These are phyloP conservation scores for Pachycephus smyrnensis DNA, from an alignment of 2,888 invertebrate genomes.

Conservation along the genomic window DNA sequence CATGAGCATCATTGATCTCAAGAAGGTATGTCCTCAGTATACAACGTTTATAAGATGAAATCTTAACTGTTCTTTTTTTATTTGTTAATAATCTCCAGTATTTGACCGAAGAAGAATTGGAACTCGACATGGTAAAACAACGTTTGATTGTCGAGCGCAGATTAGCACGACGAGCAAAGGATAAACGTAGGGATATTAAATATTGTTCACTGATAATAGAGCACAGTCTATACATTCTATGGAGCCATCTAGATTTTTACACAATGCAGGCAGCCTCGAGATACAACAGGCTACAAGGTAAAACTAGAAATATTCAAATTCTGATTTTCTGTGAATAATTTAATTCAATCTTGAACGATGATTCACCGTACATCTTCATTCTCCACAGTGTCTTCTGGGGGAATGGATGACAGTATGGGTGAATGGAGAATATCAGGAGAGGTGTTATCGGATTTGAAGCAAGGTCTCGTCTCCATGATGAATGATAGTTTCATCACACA, in stretches of 20 bases:
- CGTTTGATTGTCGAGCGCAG: slow-evolving; percentile 65
- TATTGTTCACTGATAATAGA: slow-evolving; percentile 77
- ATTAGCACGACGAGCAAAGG: slow-evolving; percentile 69
- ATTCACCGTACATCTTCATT: slow-evolving; percentile 15
- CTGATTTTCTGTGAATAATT: background rate
- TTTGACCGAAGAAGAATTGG: slow-evolving; percentile 57
- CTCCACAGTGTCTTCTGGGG: slow-evolving; percentile 36
- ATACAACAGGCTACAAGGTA: slow-evolving; percentile 53
- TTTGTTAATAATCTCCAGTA: slow-evolving; percentile 34
- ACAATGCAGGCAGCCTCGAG: slow-evolving; percentile 73
- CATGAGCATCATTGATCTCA: slow-evolving; percentile 71
- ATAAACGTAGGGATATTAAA: slow-evolving; percentile 73
- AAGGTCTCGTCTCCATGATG: slow-evolving; percentile 79
- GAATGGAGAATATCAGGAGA: slow-evolving; percentile 72
- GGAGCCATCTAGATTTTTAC: slow-evolving; percentile 82
- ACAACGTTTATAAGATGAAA: background rate
- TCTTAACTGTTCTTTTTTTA: background rate
- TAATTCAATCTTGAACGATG: background rate
- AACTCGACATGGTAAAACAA: slow-evolving; percentile 58
- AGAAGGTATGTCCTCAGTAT: slow-evolving; percentile 41
- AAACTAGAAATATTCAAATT: background rate
- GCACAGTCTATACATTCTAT: slow-evolving; percentile 79
- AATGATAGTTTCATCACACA: slow-evolving; percentile 84
- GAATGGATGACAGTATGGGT: slow-evolving; percentile 53
- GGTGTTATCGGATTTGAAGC: slow-evolving; percentile 77